phyloP scores from a whole-genome alignment of 2,888 invertebrate species.

The Rhingia campestris region DNA sequence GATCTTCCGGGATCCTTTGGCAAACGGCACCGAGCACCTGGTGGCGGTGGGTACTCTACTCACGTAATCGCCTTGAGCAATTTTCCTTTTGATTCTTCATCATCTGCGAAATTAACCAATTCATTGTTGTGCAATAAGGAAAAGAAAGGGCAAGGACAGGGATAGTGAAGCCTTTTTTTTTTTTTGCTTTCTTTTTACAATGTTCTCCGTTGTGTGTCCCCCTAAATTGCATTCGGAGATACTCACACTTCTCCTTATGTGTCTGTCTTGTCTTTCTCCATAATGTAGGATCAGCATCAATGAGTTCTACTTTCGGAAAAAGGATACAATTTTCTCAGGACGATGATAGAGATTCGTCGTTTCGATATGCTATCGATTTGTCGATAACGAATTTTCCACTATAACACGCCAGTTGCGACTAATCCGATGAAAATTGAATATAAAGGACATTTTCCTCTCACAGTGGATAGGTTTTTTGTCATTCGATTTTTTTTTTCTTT shows the following conservation, averaged over 20 bases:
- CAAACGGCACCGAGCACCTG: conserved; percentile 49
- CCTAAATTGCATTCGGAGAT: neutral
- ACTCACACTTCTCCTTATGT: conserved; percentile 39
- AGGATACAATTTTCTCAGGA: conserved; percentile 66
- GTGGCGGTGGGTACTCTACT: conserved; percentile 33
- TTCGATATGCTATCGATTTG: conserved; percentile 73
- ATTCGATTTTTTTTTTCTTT: conserved; percentile 6
- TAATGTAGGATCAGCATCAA: conserved; percentile 55
- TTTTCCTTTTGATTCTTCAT: conserved; percentile 58
- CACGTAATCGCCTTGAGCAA: conserved; percentile 59
- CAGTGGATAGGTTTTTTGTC: neutral
- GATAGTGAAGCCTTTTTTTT: conserved; percentile 67
- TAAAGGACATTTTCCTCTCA: conserved; percentile 42
- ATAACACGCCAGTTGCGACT: conserved; percentile 61
- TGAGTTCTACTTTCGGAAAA: conserved; percentile 44
- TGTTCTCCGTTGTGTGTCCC: neutral
- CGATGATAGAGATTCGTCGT: conserved; percentile 60
- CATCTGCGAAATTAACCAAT: conserved; percentile 73
- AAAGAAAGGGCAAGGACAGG: conserved; percentile 69
- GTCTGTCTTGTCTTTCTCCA: conserved; percentile 18
- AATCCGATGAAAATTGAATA: conserved; percentile 57
- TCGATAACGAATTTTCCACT: conserved; percentile 69
- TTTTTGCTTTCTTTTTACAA: conserved; percentile 8
- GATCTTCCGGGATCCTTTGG: conserved; percentile 67
- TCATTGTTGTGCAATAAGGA: conserved; percentile 73